Evolutionary conservation across 2,888 invertebrate species (phyloP), one percentile per base, ranked within the genome.

Genomic region (Frankliniella fusca): DNA sequence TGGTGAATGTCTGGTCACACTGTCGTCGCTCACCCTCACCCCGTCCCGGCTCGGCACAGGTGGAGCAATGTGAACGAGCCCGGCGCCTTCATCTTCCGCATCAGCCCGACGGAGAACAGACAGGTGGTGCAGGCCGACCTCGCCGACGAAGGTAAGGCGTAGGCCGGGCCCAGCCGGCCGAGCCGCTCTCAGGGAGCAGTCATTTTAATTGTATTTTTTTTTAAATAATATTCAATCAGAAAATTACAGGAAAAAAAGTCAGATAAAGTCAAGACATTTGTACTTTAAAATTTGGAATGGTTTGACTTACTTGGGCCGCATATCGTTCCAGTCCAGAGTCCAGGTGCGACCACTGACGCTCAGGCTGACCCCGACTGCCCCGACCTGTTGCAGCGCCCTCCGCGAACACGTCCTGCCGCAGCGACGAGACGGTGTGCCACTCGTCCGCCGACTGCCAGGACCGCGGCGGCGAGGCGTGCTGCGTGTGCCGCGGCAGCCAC

Each of bases 381-480:
- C 8, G 54, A 8, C 54, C 54, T 20, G 54, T 9, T 20, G 54
- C 54, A 54, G 54, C 54, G 54, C 54, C 54, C 81, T 80, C 80
- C 76, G 82, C 81, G 23, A 81, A 81, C 20, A 81, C 89, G 76
- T 90, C 90, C 15, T 94, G 94, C 85, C 89, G 90, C 7, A 91
- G 91, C 79, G 93, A 92, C 82, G 93, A 93, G 11, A 92, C 92
- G 76, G 91, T 92, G 80, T 98, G 98, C 86, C 95, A 97, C 87
- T 91, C 92, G 80, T 92, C 94, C 85, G 96, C 97, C 0, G 90
- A 90, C 82, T 98, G 98, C 87, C 89, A 93, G 10, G 97, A 98
- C 87, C 94, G 93, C 86, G 90, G 92, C 81, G 90, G 91, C 54
- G 98, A 98, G 12, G 97, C 94, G 87, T 99, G 98, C 87, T 99